A percentile compares a stretch with the other conserved stretches of the same genome.
phyloP scores from a whole-genome alignment of 2,113 vertebrate genomes.

The Machaerirhynchus nigripectus region DNA sequence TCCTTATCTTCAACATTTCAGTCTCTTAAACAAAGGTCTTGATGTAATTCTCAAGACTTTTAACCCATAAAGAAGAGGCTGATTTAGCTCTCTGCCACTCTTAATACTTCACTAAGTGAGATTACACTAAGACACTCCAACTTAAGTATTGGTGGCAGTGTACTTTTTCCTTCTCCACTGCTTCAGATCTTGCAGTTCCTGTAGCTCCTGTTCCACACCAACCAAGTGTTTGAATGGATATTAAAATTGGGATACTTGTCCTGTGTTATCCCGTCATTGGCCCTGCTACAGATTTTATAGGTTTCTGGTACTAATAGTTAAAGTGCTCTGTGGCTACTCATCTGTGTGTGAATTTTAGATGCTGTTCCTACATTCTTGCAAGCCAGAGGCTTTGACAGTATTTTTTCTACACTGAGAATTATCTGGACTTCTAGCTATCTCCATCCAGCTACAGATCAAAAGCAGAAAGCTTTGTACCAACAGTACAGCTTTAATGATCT shows the following conservation, averaged over 20 bases:
- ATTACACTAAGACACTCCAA: not conserved
- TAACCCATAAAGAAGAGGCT: not conserved
- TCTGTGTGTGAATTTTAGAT: not conserved
- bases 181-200: not conserved
- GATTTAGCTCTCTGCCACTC: not conserved
- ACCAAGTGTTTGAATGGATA: not conserved
- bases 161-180: not conserved
- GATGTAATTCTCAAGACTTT: not conserved
- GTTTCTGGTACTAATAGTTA: not conserved
- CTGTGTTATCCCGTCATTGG: not conserved
- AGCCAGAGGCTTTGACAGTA: not conserved
- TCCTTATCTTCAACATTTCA: not conserved
- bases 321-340: not conserved
- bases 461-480: not conserved
- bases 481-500: not conserved
- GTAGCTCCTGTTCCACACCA: not conserved
- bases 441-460: not conserved
- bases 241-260: not conserved
- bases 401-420: not conserved
- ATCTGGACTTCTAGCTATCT: not conserved
- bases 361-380: not conserved
- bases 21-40: not conserved
- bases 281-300: not conserved
- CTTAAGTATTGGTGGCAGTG: not conserved
- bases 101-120: not conserved